phyloP scores from a whole-genome alignment of 2,888 invertebrate genomes.

The Platerodrilus igneus region DNA sequence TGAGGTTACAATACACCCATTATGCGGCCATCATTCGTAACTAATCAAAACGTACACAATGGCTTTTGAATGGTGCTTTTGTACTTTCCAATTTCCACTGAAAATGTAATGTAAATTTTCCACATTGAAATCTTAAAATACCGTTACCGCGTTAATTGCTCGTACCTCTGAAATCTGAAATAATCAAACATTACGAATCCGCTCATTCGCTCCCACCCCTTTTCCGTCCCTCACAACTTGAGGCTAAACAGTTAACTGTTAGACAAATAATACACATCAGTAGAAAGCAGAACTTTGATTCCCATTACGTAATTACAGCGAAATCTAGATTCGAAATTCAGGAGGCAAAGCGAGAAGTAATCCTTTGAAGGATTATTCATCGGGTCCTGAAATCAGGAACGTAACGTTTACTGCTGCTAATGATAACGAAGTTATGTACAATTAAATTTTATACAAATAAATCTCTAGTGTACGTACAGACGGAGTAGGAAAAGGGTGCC shows the following conservation, averaged over 20 bases:
- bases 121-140: no score
- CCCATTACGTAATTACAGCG: constrained; percentile 50
- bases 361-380: constrained; percentile 42
- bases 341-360: constrained; percentile 34
- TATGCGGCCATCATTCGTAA: constrained; percentile 32
- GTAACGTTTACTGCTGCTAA: constrained; percentile 44
- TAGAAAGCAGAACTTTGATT: constrained; percentile 49
- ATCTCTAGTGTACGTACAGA: no score
- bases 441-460: constrained; percentile 41
- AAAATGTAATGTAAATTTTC: no score
- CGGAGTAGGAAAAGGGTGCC: no score
- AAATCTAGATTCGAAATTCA: constrained; percentile 36
- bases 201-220: no score
- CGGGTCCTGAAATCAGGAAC: constrained; percentile 42
- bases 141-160: no score
- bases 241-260: constrained; percentile 37
- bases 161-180: no score
- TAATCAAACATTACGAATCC: constrained; percentile 25
- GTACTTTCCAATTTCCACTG: no score
- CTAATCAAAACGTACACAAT: constrained; percentile 22
- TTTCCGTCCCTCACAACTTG: no score
- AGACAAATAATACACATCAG: constrained; percentile 45
- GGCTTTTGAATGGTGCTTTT: constrained; percentile 18
- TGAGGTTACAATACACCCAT: constrained; percentile 39
- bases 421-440: constrained; percentile 50